phyloP scores from a whole-genome alignment of 2,888 invertebrate species.

The Cancer borealis region DNA sequence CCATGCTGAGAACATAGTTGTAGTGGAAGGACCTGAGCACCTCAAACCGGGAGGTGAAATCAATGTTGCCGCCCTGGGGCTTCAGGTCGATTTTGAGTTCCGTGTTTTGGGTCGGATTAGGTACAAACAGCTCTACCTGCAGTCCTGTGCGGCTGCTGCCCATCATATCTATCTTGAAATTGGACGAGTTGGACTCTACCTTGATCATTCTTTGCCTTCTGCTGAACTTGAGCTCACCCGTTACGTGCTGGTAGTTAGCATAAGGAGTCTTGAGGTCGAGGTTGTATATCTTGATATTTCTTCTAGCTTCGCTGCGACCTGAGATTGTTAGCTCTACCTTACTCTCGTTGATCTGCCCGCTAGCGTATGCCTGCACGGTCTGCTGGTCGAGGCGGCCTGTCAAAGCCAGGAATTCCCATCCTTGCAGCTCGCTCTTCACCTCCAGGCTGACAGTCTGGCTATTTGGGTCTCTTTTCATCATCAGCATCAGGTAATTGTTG shows the following conservation, averaged over 20 bases:
- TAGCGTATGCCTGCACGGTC: slow-evolving; percentile 59
- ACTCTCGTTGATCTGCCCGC: slow-evolving; percentile 63
- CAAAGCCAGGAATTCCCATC: slow-evolving; percentile 69
- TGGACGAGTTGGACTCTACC: slow-evolving; percentile 61
- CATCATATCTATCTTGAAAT: slow-evolving; percentile 62
- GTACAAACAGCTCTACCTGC: slow-evolving; percentile 61
- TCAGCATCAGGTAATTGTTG: slow-evolving; percentile 55
- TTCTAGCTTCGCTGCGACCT: slow-evolving; percentile 53
- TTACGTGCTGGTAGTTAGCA: slow-evolving; percentile 63
- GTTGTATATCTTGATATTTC: slow-evolving; percentile 16
- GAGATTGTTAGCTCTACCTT: slow-evolving; percentile 31
- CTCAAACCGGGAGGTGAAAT: slow-evolving; percentile 61
- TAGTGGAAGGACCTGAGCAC: slow-evolving; percentile 54
- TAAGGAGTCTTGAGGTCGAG: slow-evolving; percentile 69
- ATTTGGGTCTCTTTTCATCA: slow-evolving; percentile 11
- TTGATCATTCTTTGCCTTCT: slow-evolving; percentile 53
- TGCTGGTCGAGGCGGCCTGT: slow-evolving; percentile 68
- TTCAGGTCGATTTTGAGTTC: slow-evolving; percentile 54
- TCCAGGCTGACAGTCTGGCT: slow-evolving; percentile 51
- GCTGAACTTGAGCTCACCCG: slow-evolving; percentile 55
- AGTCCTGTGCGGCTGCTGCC: slow-evolving; percentile 4
- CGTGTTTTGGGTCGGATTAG: slow-evolving; percentile 69
- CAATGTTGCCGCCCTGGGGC: slow-evolving; percentile 46
- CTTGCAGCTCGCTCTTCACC: slow-evolving; percentile 68
- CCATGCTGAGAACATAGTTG: slow-evolving; percentile 47